phyloP scores from a whole-genome alignment of 2,888 invertebrate genomes.

The Hydrotaea diabolus region DNA sequence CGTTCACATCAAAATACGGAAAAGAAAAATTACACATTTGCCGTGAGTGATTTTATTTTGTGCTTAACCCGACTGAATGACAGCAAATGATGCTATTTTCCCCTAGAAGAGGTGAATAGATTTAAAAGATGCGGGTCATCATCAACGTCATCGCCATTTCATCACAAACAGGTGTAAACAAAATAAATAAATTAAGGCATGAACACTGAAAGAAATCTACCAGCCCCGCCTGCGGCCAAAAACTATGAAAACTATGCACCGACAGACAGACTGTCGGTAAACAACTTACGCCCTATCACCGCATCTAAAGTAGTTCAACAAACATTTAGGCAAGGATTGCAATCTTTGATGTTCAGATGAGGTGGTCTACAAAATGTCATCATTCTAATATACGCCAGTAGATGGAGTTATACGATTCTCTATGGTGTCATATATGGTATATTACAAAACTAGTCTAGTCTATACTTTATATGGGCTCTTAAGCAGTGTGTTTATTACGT shows the following conservation, averaged over 20 bases:
- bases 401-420: no score
- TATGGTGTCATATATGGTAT: no score
- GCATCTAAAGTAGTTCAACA: conserved; percentile 34
- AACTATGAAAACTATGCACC: background rate
- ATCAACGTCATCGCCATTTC: conserved; percentile 4
- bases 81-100: conserved; percentile 12
- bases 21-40: conserved; percentile 73
- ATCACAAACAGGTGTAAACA: conserved; percentile 23
- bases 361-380: background rate
- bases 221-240: background rate
- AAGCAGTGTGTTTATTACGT: no score
- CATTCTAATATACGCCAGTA: background rate
- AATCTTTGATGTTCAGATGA: conserved; percentile 4
- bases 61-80: conserved; percentile 10
- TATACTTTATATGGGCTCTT: no score
- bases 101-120: background rate
- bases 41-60: conserved; percentile 75
- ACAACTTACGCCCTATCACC: background rate
- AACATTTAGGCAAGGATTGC: conserved; percentile 10
- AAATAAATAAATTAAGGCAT: conserved; percentile 29
- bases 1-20: conserved; percentile 67
- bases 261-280: background rate
- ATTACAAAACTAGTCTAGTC: no score
- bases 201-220: background rate
- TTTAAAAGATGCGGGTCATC: conserved; percentile 22